A percentile compares a stretch with the other conserved stretches of the same genome.
Evolutionary conservation across 2,113 vertebrate genomes (phyloP).

Genomic region (Prunella himalayana): DNA sequence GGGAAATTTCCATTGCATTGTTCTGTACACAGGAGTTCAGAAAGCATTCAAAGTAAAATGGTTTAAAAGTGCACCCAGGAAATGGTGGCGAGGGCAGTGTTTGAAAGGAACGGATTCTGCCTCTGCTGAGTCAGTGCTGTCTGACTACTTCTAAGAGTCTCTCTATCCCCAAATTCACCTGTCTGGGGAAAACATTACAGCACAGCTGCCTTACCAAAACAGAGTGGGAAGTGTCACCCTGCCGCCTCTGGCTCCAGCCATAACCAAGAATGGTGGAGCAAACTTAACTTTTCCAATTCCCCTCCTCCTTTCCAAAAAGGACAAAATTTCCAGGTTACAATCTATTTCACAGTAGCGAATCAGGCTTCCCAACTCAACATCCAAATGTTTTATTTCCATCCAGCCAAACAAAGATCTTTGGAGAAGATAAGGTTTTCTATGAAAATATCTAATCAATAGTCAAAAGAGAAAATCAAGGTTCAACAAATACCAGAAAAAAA

Average conservation of each 20-base stretch:
- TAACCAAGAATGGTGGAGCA: neutral
- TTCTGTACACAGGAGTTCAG: neutral
- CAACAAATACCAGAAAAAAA: neutral
- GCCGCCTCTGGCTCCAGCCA: rapidly evolving
- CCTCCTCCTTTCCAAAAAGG: neutral
- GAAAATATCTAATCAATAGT: neutral
- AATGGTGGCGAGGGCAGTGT: rapidly evolving
- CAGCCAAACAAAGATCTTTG: neutral
- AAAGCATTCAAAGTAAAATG: neutral
- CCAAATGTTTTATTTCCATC: neutral
- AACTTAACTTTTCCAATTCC: neutral
- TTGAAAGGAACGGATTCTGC: neutral
- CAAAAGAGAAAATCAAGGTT: neutral
- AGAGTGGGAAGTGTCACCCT: rapidly evolving
- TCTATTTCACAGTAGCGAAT: neutral
- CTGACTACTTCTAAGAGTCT: neutral
- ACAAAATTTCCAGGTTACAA: neutral
- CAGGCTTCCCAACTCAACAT: neutral
- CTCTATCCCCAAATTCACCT: neutral
- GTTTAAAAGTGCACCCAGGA: neutral
- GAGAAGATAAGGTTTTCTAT: neutral
- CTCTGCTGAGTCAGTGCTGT: neutral
- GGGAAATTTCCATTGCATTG: neutral
- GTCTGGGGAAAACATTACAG: neutral
- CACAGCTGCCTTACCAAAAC: neutral